phyloP scores from a whole-genome alignment of 2,797 vertebrate species.

The Cryptoblepharus egeriae region DNA sequence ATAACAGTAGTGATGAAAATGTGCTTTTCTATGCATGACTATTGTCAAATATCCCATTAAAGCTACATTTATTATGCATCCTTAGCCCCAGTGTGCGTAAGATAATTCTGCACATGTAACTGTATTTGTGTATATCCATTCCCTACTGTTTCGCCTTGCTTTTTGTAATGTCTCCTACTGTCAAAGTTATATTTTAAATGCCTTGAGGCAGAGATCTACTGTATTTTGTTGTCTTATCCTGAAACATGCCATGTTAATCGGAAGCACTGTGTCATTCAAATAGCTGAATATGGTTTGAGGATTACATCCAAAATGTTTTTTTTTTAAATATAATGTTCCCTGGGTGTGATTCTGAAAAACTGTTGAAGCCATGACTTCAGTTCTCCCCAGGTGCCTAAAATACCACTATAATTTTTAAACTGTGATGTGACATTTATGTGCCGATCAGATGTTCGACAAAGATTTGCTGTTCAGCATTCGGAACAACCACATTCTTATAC shows the following conservation, averaged over 20 bases:
- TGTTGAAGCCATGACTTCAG: background rate
- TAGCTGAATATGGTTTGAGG: background rate
- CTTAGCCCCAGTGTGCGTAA: background rate
- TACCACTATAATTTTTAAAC: constrained; percentile 1
- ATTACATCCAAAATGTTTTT: background rate
- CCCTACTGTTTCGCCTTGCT: background rate
- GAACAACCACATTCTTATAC: constrained; percentile 60
- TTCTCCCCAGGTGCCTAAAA: background rate
- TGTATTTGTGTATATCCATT: background rate
- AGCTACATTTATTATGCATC: background rate
- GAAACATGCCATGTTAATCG: background rate
- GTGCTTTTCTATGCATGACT: background rate
- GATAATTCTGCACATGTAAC: background rate
- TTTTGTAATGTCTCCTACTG: background rate
- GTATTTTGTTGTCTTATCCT: background rate
- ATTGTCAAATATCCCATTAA: background rate
- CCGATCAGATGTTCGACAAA: constrained; percentile 63
- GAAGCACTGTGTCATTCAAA: too few relatives aligned
- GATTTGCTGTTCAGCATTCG: constrained; percentile 56
- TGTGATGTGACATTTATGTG: constrained; percentile 53
- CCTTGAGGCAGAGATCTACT: too few relatives aligned
- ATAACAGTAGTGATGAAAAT: too few relatives aligned
- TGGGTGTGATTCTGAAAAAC: background rate
- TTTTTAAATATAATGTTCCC: background rate
- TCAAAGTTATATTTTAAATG: background rate